Evolutionary conservation across 2,113 vertebrate genomes (phyloP).

Genomic region (Furnarius figulus): DNA sequence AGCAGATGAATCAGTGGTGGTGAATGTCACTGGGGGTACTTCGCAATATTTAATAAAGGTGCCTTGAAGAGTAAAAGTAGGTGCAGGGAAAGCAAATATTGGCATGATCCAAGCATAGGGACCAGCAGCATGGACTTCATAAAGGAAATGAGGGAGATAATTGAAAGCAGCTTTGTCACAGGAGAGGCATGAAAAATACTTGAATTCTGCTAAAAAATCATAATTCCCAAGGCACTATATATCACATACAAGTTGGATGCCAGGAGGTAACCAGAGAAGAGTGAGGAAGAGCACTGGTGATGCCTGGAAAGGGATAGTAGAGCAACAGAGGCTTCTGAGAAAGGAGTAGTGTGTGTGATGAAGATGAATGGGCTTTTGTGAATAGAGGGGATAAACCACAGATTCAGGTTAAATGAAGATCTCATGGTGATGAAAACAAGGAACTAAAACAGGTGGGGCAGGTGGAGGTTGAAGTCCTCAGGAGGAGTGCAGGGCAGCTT

Average conservation of each 20-base stretch:
- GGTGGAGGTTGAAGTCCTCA: background rate
- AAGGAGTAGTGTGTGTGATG: background rate
- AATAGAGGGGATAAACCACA: background rate
- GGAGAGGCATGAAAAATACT: background rate
- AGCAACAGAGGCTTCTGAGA: background rate
- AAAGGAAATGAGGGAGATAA: background rate
- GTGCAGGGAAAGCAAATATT: background rate
- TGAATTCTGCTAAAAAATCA: background rate
- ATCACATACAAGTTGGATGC: background rate
- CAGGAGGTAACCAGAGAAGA: background rate
- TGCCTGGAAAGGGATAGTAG: background rate
- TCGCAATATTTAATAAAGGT: background rate
- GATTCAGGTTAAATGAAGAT: background rate
- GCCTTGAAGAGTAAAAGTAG: background rate
- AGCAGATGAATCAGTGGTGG: background rate
- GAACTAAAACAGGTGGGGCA: background rate
- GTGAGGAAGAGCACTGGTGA: background rate
- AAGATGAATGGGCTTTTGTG: background rate
- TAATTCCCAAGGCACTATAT: background rate
- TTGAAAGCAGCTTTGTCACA: background rate
- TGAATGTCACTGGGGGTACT: background rate
- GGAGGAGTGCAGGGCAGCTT: background rate
- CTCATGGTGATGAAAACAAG: background rate
- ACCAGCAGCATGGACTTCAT: rapidly evolving
- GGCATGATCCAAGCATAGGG: background rate